phyloP scores from a whole-genome alignment of 2,888 invertebrate species.

The Congeria kusceri region DNA sequence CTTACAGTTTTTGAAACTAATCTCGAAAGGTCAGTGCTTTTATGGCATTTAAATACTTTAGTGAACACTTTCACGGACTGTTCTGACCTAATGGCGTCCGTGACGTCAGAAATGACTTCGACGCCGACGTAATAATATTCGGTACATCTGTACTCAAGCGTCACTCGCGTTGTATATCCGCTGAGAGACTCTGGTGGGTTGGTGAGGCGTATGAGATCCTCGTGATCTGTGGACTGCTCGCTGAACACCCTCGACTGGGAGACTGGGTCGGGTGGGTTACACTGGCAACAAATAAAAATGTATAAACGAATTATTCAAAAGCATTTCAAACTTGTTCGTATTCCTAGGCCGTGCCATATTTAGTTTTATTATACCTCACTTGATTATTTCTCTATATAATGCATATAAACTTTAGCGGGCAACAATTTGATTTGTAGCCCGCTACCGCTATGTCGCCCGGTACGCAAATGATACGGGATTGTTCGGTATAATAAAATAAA shows the following conservation, averaged over 20 bases:
- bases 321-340: too few relatives aligned
- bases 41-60: conserved; percentile 67
- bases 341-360: too few relatives aligned
- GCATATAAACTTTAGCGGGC: too few relatives aligned
- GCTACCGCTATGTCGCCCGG: too few relatives aligned
- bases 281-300: too few relatives aligned
- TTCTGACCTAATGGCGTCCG: not conserved
- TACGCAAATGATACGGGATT: too few relatives aligned
- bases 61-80: conserved; percentile 56
- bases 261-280: conserved; percentile 22
- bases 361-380: too few relatives aligned
- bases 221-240: conserved; percentile 26
- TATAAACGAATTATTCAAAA: too few relatives aligned
- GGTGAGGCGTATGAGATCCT: conserved; percentile 68
- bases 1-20: conserved; percentile 48
- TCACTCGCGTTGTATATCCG: conserved; percentile 31
- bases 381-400: too few relatives aligned
- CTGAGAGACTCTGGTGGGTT: conserved; percentile 59
- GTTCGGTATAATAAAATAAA: too few relatives aligned
- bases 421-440: too few relatives aligned
- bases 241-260: conserved; percentile 55
- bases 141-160: conserved; percentile 67
- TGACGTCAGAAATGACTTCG: conserved; percentile 57
- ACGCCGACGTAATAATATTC: conserved; percentile 63
- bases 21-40: not conserved